Base-by-base conservation (phyloP, 2,113 vertebrate species). In the Sorex fumeus region DNA sequence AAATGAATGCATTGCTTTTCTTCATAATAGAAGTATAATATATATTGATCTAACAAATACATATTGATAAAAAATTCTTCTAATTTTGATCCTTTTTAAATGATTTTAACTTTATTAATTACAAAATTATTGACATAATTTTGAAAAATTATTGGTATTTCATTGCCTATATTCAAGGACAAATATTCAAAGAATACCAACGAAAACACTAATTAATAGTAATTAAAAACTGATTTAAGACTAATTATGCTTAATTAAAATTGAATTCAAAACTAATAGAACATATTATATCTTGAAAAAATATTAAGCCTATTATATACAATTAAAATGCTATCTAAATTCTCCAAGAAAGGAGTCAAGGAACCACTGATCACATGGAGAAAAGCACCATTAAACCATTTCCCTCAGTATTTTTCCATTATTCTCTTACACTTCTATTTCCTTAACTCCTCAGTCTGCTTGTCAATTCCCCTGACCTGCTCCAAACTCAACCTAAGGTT, bases 31-130 rank as follows among this genome's bases (percentile, higher is more conserved):
- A 40, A 69, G 4, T 60, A 23, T 0, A 53, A 1, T 18, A 67
- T 40, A 18, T 21, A 43, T 30, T 50, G 27, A 75, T 28, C 89
- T 36, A 83, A 16, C 43, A 75, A 69, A 40, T 72, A 8, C 11
- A 76, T 32, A 71, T 43, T 70, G 25, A 82, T 30, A 47, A 50
- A 60, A 88, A 40, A 40, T 16, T 47, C 32, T 70, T 87, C 50
- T 10, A 2, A 50, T 66, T 43, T 91, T 84, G 66, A 57, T 78
- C 69, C 40, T 45, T 72, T 34, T 67, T 90, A n/a, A n/a, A n/a
- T 83, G 53, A 84, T 69, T n/a, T 21, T 8, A 2, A 78, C 25
- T 86, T 92, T 80, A 79, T 74, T 77, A 47, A 84, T 50, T 47
- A 76, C 28, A 47, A 90, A 82, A 70, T 6, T 81, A 66, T 32